These are phyloP conservation scores for Bothrops alternatus DNA, from an alignment of 2,797 vertebrate genomes.

Conservation along the genomic window DNA sequence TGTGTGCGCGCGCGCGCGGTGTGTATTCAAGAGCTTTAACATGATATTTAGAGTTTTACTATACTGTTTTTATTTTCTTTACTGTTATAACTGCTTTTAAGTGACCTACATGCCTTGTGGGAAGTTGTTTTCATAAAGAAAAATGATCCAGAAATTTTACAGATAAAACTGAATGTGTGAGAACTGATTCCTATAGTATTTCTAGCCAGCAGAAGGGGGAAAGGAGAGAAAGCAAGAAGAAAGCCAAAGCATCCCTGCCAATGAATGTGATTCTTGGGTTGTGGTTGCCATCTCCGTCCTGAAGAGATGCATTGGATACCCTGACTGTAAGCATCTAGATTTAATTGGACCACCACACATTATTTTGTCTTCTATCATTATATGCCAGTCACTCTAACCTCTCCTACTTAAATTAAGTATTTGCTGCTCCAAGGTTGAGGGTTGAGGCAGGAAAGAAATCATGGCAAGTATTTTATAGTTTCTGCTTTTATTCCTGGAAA, in stretches of 20 bases:
- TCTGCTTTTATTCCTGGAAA: slow-evolving; percentile 1
- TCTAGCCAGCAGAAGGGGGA: not conserved
- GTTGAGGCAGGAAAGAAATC: not conserved
- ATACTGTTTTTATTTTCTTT: not conserved
- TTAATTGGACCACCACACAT: not conserved
- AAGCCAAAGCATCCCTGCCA: not conserved
- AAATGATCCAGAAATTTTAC: not conserved
- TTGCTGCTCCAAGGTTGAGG: not conserved
- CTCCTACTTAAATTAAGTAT: not conserved
- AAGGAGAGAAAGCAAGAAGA: too few relatives aligned
- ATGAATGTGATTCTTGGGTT: not conserved
- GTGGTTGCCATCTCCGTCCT: not conserved
- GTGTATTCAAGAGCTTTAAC: not conserved
- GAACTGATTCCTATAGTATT: not conserved
- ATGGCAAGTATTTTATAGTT: not conserved
- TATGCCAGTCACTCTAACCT: not conserved
- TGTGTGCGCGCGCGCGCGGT: too few relatives aligned
- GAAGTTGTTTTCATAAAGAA: not conserved
- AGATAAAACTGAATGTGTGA: not conserved
- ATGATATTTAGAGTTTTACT: not conserved
- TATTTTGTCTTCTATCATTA: not conserved
- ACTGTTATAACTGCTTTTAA: not conserved
- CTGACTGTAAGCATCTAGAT: not conserved
- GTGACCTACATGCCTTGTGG: not conserved
- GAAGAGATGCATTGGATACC: not conserved